Percentiles rank a stretch among this genome's conserved stretches.
These are phyloP conservation scores for Thysanoteuthis rhombus DNA, from an alignment of 2,888 invertebrate genomes.

Conservation along the genomic window DNA sequence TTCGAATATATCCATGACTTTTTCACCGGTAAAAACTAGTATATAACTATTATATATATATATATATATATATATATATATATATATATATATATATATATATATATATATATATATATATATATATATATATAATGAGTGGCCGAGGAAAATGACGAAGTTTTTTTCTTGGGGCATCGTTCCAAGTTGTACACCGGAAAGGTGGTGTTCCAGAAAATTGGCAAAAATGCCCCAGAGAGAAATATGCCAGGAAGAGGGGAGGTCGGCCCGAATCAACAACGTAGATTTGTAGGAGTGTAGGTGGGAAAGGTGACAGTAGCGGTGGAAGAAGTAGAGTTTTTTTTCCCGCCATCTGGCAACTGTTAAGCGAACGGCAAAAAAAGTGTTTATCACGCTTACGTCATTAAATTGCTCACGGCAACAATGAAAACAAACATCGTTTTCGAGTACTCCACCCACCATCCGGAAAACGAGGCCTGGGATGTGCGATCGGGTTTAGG, in stretches of 20 bases:
- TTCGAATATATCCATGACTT: too few relatives aligned
- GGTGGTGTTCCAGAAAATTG: slow-evolving; percentile 12
- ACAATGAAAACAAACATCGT: neutral
- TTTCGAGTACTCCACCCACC: neutral
- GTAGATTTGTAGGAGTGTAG: neutral
- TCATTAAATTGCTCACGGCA: neutral
- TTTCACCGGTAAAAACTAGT: too few relatives aligned
- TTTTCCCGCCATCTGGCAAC: neutral
- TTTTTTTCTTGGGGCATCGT: neutral
- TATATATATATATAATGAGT: too few relatives aligned
- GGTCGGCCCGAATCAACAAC: neutral
- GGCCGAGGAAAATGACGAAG: too few relatives aligned
- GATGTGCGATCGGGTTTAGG: too few relatives aligned
- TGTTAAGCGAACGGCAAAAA: neutral
- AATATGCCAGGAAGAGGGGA: neutral
- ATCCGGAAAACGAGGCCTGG: neutral
- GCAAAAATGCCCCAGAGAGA: neutral
- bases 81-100: too few relatives aligned
- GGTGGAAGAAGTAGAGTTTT: neutral
- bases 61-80: too few relatives aligned
- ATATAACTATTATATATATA: too few relatives aligned
- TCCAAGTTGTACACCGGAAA: neutral
- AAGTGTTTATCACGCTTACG: neutral
- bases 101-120: too few relatives aligned
- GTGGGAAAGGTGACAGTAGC: neutral